These are phyloP conservation scores for Erpobdella octoculata DNA, from an alignment of 2,888 invertebrate species.

Conservation along the genomic window DNA sequence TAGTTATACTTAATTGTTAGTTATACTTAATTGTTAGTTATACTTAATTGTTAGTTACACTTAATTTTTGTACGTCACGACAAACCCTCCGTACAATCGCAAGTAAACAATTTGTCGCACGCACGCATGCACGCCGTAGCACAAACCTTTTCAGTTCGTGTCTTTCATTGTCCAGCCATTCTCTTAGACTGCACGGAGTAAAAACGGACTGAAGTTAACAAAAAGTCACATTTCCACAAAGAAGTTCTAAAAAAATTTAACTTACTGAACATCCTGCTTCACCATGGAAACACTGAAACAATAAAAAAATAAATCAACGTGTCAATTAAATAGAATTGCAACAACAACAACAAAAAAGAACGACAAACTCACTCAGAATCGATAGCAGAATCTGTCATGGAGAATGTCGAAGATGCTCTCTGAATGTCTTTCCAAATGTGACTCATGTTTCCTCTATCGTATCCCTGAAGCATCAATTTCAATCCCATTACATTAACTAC, in stretches of 20 bases:
- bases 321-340: neutral
- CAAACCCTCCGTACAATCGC: too few relatives aligned
- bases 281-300: conserved; percentile 12
- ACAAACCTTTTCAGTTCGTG: conserved; percentile 32
- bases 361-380: conserved; percentile 37
- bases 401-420: conserved; percentile 35
- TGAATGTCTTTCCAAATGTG: conserved; percentile 35
- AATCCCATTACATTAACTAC: too few relatives aligned
- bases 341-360: neutral
- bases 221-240: neutral
- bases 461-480: neutral
- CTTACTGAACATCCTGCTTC: neutral
- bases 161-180: conserved; percentile 28
- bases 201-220: neutral
- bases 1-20: too few relatives aligned
- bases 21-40: too few relatives aligned
- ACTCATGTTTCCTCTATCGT: conserved; percentile 24
- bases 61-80: too few relatives aligned
- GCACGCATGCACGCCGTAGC: too few relatives aligned
- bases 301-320: neutral
- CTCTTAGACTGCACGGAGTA: conserved; percentile 14
- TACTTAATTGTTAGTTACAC: too few relatives aligned
- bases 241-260: neutral
- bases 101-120: too few relatives aligned
- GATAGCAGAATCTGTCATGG: conserved; percentile 37